Conservation (phyloP, 2,113 vertebrate species). For the Ammospiza caudacuta region DNA sequence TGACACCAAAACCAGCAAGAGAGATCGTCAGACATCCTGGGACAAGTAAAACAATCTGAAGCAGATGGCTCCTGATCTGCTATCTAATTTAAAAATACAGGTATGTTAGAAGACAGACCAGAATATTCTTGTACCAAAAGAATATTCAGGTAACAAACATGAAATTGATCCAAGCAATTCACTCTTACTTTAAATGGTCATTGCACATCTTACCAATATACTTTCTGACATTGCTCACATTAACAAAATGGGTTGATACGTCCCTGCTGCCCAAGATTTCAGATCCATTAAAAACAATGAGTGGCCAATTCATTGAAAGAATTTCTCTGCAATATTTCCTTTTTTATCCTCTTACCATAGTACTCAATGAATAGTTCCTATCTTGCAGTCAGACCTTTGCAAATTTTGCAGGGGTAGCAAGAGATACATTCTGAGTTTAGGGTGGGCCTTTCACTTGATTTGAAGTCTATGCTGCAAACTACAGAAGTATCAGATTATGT, state of each 20-base stretch:
- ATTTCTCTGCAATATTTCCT: background rate
- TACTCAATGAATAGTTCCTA: background rate
- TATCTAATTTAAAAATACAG: background rate
- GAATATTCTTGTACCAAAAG: background rate
- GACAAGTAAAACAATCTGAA: background rate
- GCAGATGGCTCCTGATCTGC: background rate
- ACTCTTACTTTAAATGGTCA: background rate
- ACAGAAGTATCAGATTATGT: background rate
- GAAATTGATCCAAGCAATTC: background rate
- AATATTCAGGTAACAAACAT: background rate
- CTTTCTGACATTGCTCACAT: background rate
- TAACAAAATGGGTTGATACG: background rate
- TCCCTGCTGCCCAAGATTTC: background rate
- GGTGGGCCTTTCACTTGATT: background rate
- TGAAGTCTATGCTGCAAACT: background rate
- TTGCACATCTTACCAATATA: background rate
- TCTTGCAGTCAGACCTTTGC: background rate
- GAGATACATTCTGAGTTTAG: background rate
- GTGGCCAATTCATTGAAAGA: fast-evolving
- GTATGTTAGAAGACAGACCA: background rate
- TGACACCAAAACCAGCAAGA: background rate
- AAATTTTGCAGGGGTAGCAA: background rate
- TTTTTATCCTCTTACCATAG: background rate
- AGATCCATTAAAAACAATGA: background rate
- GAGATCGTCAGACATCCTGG: background rate